Conservation (phyloP, 2,113 vertebrate species). For the Amblyornis subalaris region DNA sequence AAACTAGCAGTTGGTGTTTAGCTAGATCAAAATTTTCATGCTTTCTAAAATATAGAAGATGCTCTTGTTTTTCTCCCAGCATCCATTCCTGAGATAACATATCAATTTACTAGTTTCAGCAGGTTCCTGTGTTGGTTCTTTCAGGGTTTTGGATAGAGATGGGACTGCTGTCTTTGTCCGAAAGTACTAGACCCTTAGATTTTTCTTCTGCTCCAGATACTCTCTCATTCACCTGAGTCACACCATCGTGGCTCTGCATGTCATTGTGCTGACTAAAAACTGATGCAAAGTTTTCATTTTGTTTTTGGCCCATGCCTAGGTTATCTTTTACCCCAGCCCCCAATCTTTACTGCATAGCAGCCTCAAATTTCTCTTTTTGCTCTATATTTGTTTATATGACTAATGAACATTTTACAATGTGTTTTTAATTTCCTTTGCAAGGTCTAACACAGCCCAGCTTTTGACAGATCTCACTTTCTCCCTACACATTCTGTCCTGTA, state of each 20-base stretch:
- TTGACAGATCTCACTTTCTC: constrained; percentile 10
- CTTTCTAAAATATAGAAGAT: not conserved
- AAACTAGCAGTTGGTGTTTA: not conserved
- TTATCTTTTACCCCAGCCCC: not conserved
- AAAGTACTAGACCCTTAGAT: not conserved
- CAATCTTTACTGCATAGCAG: not conserved
- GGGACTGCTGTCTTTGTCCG: not conserved
- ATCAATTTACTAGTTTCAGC: not conserved
- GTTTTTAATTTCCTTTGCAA: constrained; percentile 54
- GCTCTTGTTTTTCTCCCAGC: not conserved
- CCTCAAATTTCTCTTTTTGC: not conserved
- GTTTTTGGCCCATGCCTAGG: not conserved
- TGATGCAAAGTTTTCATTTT: not conserved
- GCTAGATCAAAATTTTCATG: not conserved
- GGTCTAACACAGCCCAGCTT: not conserved
- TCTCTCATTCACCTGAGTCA: not conserved
- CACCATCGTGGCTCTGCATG: not conserved
- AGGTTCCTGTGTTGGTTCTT: not conserved
- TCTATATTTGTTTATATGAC: not conserved
- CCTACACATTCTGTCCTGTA: not conserved
- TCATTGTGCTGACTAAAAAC: not conserved
- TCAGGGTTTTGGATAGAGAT: not conserved
- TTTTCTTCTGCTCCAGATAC: not conserved
- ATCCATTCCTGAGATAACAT: not conserved
- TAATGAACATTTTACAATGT: constrained; percentile 10